Percentiles rank a stretch among this genome's conserved stretches.
phyloP scores from a whole-genome alignment of 2,797 vertebrate species.

The Lycodopsis pacificus region DNA sequence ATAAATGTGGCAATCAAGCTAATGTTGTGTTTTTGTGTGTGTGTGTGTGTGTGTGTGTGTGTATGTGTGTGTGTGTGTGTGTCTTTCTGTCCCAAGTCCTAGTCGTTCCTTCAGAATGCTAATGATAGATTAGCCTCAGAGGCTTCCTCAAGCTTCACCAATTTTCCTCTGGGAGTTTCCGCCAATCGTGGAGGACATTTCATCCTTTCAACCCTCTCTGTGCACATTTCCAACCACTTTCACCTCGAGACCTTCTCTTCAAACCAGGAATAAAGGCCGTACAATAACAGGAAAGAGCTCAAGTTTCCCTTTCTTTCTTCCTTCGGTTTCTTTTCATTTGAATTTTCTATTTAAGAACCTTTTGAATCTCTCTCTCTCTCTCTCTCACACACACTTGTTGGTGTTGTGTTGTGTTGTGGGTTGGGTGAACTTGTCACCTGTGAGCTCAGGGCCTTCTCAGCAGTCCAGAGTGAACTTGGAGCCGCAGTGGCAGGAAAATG shows the following conservation, averaged over 20 bases:
- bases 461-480: slow-evolving; percentile 24
- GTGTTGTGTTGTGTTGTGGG: slow-evolving; percentile 35
- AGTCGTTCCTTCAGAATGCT: slow-evolving; percentile 66
- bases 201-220: slow-evolving; percentile 54
- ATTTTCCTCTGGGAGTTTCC: slow-evolving; percentile 59
- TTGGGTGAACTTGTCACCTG: slow-evolving; percentile 40
- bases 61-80: slow-evolving; percentile 11
- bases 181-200: slow-evolving; percentile 59
- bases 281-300: slow-evolving; percentile 61
- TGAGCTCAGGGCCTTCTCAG: slow-evolving; percentile 19
- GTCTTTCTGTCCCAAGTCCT: slow-evolving; percentile 23
- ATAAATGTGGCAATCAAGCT: slow-evolving; percentile 31
- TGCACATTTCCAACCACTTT: slow-evolving; percentile 51
- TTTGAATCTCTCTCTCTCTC: neutral
- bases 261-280: slow-evolving; percentile 57
- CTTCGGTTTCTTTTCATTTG: slow-evolving; percentile 43
- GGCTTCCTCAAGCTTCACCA: slow-evolving; percentile 61
- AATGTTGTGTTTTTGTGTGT: slow-evolving; percentile 2
- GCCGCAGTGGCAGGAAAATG: slow-evolving; percentile 15
- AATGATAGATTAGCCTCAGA: slow-evolving; percentile 76
- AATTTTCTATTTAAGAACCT: slow-evolving; percentile 49
- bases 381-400: slow-evolving; percentile 26
- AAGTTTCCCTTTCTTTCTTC: slow-evolving; percentile 22
- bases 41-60: slow-evolving; percentile 3
- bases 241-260: slow-evolving; percentile 65